These are phyloP conservation scores for Mycetomoellerius zeteki DNA, from an alignment of 1,140 invertebrate species.

Conservation along the genomic window DNA sequence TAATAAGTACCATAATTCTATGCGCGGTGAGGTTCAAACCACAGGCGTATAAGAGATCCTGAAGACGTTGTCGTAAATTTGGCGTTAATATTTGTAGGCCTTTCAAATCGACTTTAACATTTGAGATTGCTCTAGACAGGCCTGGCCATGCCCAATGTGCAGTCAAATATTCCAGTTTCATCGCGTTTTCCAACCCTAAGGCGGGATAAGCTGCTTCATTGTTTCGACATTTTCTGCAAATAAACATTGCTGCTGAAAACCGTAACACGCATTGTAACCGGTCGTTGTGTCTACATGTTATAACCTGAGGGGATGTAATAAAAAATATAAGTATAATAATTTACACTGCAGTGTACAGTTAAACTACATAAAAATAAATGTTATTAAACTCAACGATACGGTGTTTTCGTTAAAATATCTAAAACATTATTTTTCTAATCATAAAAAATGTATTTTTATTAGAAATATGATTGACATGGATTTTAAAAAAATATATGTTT, in stretches of 20 bases:
- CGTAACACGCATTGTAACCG: background rate
- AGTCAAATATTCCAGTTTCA: constrained; percentile 89
- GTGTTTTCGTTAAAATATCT: background rate
- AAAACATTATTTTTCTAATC: background rate
- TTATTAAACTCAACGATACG: background rate
- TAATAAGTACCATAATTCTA: constrained; percentile 83
- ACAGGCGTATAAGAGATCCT: constrained; percentile 89
- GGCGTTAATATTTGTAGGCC: constrained; percentile 88
- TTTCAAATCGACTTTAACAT: constrained; percentile 85
- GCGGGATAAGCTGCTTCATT: constrained; percentile 91
- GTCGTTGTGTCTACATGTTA: background rate
- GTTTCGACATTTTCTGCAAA: constrained; percentile 89
- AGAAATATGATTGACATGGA: constrained; percentile 13
- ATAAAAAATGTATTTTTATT: background rate
- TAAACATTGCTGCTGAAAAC: constrained; percentile 7
- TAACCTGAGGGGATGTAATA: constrained; percentile 13
- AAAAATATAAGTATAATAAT: constrained; percentile 32
- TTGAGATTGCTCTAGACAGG: constrained; percentile 86
- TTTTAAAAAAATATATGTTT: background rate
- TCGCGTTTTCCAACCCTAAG: constrained; percentile 90
- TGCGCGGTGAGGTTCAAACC: constrained; percentile 91
- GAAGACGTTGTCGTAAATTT: constrained; percentile 88
- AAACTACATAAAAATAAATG: background rate
- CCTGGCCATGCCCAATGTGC: constrained; percentile 89
- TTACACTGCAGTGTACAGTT: background rate